Evolutionary conservation across 2,888 invertebrate species (phyloP).

Genomic region (Agriotes lineatus): DNA sequence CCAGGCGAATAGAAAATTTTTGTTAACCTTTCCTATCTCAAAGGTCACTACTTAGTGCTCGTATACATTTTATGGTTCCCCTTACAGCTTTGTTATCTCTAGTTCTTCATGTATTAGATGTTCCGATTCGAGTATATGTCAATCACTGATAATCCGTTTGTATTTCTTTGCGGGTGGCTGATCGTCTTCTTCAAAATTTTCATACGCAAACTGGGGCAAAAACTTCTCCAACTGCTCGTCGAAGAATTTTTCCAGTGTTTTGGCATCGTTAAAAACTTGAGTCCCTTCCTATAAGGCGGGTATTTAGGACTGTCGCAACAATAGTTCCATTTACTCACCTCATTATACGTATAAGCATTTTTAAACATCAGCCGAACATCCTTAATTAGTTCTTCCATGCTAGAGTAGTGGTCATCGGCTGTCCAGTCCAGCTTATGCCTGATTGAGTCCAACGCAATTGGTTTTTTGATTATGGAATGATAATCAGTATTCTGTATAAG

Average conservation of each 20-base stretch:
- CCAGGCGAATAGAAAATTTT: neutral
- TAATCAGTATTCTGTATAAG: slow-evolving; percentile 73
- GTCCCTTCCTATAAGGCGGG: slow-evolving; percentile 84
- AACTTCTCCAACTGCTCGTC: slow-evolving; percentile 85
- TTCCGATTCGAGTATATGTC: slow-evolving; percentile 14
- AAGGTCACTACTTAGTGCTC: neutral
- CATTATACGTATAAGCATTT: slow-evolving; percentile 88
- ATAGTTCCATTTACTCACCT: too few relatives aligned
- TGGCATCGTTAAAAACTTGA: slow-evolving; percentile 82
- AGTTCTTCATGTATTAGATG: slow-evolving; percentile 6
- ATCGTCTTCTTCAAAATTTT: slow-evolving; percentile 67
- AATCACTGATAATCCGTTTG: slow-evolving; percentile 67
- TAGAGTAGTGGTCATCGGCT: slow-evolving; percentile 79
- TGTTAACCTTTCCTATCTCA: neutral
- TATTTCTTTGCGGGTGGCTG: slow-evolving; percentile 68
- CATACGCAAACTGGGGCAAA: slow-evolving; percentile 81
- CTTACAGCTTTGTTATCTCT: slow-evolving; percentile 10
- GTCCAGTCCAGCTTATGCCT: slow-evolving; percentile 83
- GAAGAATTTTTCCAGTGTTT: slow-evolving; percentile 87
- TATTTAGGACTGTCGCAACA: too few relatives aligned
- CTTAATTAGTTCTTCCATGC: slow-evolving; percentile 80
- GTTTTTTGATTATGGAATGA: slow-evolving; percentile 78
- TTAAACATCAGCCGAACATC: slow-evolving; percentile 89
- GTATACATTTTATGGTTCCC: slow-evolving; percentile 11
- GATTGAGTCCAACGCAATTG: slow-evolving; percentile 89